Conservation (phyloP, 1,140 invertebrate genomes). For the Rhagoletis zephyria region DNA sequence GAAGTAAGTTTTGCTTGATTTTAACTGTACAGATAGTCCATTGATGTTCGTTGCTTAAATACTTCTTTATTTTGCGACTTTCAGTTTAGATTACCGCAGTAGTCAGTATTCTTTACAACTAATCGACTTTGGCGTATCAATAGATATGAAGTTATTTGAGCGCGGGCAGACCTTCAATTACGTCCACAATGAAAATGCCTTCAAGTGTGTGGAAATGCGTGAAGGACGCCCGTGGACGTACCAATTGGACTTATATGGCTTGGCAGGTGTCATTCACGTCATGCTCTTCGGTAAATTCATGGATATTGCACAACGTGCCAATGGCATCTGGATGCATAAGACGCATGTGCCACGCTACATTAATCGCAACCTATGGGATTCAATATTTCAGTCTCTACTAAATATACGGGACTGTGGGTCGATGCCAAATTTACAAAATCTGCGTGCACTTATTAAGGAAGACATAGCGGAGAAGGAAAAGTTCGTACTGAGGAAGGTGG, state of each 20-base stretch:
- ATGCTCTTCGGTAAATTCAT: slow-evolving; percentile 91
- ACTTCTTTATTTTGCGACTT: slow-evolving; percentile 59
- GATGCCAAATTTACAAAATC: slow-evolving; percentile 78
- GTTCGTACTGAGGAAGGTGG: slow-evolving; percentile 61
- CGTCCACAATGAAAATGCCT: slow-evolving; percentile 79
- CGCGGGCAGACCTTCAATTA: slow-evolving; percentile 84
- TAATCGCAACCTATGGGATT: slow-evolving; percentile 79
- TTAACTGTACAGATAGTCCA: background rate
- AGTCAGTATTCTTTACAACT: slow-evolving; percentile 81
- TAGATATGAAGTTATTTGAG: slow-evolving; percentile 90
- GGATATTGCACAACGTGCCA: slow-evolving; percentile 79
- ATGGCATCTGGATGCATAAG: slow-evolving; percentile 67
- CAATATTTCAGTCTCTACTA: slow-evolving; percentile 79
- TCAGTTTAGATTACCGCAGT: slow-evolving; percentile 77
- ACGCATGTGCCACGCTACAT: slow-evolving; percentile 76
- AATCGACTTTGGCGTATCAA: slow-evolving; percentile 90
- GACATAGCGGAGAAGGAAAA: slow-evolving; percentile 75
- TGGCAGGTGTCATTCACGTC: slow-evolving; percentile 88
- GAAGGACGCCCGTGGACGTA: slow-evolving; percentile 91
- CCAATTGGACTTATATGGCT: slow-evolving; percentile 91
- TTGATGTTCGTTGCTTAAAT: background rate
- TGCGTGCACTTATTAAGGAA: slow-evolving; percentile 78
- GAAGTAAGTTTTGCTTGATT: slow-evolving; percentile 76
- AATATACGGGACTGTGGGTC: slow-evolving; percentile 81
- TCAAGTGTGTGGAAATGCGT: slow-evolving; percentile 90